A percentile compares a stretch with the other conserved stretches of the same genome.
Conservation (phyloP, 2,113 vertebrate species). For the Psammodynastes pulverulentus region DNA sequence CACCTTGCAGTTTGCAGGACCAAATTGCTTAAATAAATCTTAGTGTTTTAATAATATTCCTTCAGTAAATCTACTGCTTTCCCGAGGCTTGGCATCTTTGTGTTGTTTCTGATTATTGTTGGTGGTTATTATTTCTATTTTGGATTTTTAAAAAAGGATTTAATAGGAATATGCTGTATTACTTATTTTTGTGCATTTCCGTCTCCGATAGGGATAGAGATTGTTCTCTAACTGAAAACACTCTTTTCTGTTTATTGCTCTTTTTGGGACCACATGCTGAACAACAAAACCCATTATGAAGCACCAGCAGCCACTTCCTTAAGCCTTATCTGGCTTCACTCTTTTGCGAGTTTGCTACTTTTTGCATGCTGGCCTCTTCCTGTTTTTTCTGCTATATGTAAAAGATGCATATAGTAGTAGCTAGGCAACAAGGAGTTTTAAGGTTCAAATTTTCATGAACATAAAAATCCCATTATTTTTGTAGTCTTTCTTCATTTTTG, state of each 20-base stretch:
- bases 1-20: not conserved
- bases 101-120: not conserved
- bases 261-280: not conserved
- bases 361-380: not conserved
- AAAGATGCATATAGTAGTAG: not conserved
- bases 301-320: not conserved
- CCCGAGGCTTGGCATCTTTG: not conserved
- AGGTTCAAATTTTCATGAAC: not conserved
- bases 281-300: not conserved
- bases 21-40: conserved; percentile 9
- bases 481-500: not conserved
- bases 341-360: not conserved
- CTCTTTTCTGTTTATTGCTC: not conserved
- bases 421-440: not conserved
- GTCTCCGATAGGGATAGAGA: not conserved
- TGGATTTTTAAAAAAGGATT: not conserved
- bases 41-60: not conserved
- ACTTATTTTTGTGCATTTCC: not conserved
- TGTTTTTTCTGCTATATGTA: not conserved
- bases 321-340: not conserved
- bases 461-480: not conserved
- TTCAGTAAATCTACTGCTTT: not conserved
- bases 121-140: not conserved
- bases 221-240: not conserved
- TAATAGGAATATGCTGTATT: not conserved